Evolutionary conservation across 2,797 vertebrate genomes (phyloP), one percentile per base, ranked within the genome.

Genomic region (Harpagifer antarcticus): DNA sequence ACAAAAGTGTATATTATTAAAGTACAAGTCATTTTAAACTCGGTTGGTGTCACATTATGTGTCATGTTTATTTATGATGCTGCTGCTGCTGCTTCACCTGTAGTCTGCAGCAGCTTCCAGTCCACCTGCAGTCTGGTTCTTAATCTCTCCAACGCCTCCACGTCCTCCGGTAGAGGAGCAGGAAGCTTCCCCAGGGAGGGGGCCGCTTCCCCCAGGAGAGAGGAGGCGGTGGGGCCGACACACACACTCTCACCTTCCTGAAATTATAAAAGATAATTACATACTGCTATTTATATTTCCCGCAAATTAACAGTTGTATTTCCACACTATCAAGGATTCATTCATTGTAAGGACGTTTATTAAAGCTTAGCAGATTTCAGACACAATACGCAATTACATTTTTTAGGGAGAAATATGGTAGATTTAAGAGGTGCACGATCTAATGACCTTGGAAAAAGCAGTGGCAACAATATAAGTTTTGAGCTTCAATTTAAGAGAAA

Each of bases 21-120:
- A 13, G n/a, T 42, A 11, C 15, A 49, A 20, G 3, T 45, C 0
- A 14, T 40, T 27, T 69, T 1, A 37, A 73, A 11, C 14, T 59
- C 40, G 13, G 5, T 2, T 3, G 3, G 37, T 17, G 15, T 58
- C 2, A 5, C 16, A 12, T 33, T 5, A 10, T 50, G 11, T 11
- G 33, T 50, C 3, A 59, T 40, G 11, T 40, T 33, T 4, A 48
- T 40, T 19, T 31, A 9, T 42, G 27, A 62, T 10, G 72, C 11
- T 63, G 54, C 17, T 56, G 4, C 12, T 43, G 13, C 54, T 31
- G 16, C 23, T 40, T 82, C 59, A 94, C 94, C 89, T 84, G 88
- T 86, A 0, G 83, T 94, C 75, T 79, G 79, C 54, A 96, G 81
- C 0, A 96, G 82, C 40, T 88, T 91, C 95, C 95, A 95, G 47